Evolutionary conservation across 2,113 vertebrate genomes (phyloP), one percentile per base, ranked within the genome.

Genomic region (Andinoacara biseriatus): DNA sequence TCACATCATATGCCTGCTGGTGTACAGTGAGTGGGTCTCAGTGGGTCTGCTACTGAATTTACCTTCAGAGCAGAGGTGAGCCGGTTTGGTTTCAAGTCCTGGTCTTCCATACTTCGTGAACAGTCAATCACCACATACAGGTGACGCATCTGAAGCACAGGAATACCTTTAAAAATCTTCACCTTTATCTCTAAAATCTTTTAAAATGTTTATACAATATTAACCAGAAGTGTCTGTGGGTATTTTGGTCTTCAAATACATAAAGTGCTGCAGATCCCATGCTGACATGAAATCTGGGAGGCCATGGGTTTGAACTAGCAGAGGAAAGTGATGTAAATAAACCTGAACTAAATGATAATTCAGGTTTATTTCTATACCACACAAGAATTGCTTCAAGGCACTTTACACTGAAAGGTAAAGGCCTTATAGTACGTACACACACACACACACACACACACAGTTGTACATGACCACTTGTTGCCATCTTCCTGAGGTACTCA

Each of bases 91-190:
- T 98, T 99, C 90, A 99, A 89, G 87, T 99, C 98, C 46, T 99
- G 98, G 90, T 99, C 98, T 76, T 99, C 98, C 98, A 99, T 99
- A 24, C 96, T 97, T 92, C 97, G 96, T 22, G 98, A 99, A 82
- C 95, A 97, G 90, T 99, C 98, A 35, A 99, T 90, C 67, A 99
- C 95, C 92, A 99, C 95, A 2, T 96, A 99, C 58, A 99, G 95
- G 86, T 99, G 98, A 63, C 98, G 97, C 98, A 99, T 99, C 98
- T 99, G 86, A 2, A 92, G 62, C n/a, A 85, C 31, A 87, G 5
- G n/a, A 83, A 49, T 80, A 10, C 10, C 8, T 26, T 81, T 29
- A 81, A 62, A 33, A 13, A 15, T 17, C 14, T 24, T 59, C 2
- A 72, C 38, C 17, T n/a, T 22, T 11, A 8, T 52, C 5, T 52